These are phyloP conservation scores for Martes martes DNA, from an alignment of 2,113 vertebrate genomes.

Conservation along the genomic window DNA sequence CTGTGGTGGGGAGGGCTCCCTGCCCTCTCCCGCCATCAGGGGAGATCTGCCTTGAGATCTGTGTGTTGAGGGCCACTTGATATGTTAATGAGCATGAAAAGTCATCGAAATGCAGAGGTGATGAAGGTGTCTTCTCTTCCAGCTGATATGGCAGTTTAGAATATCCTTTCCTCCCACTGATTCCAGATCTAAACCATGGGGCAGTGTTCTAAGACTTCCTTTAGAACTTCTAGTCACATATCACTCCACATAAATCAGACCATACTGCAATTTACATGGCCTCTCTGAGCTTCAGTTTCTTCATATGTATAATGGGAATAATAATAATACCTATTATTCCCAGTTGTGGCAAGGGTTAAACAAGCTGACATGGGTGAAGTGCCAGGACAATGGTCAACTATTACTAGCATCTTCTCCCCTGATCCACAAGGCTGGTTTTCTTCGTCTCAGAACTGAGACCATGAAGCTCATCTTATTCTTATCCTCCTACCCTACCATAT, in stretches of 20 bases:
- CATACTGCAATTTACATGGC: neutral
- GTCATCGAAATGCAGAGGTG: neutral
- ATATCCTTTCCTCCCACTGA: neutral
- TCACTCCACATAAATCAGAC: neutral
- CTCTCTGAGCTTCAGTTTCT: neutral
- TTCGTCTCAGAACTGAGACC: neutral
- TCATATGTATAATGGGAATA: neutral
- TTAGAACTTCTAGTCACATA: neutral
- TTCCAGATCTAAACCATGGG: neutral
- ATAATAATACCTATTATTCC: neutral
- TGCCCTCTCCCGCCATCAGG: neutral
- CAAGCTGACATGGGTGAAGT: neutral
- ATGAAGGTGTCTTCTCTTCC: neutral
- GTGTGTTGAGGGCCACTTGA: neutral
- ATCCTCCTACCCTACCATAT: neutral
- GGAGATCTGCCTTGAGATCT: neutral
- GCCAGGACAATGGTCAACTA: neutral
- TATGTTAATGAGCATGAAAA: neutral
- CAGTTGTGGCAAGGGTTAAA: neutral
- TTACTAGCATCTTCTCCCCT: neutral
- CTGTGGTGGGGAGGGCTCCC: too few relatives aligned
- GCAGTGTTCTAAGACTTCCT: neutral
- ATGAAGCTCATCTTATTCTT: neutral
- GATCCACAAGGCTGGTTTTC: neutral
- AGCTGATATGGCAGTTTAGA: neutral